Evolutionary conservation across 1,140 invertebrate species (phyloP).

Genomic region (Brachionus calyciflorus): DNA sequence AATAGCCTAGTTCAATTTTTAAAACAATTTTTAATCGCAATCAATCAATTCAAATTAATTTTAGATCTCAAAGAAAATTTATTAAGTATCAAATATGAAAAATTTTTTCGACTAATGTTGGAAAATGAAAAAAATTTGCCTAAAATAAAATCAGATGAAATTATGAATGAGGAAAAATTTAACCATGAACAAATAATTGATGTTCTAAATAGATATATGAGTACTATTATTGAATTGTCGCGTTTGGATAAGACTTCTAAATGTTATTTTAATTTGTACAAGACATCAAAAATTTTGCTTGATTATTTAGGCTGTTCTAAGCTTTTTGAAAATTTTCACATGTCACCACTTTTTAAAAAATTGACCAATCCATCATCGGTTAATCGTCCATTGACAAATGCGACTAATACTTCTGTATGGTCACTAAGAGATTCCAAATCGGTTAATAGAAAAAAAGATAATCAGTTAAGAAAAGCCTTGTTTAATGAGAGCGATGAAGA

Average conservation of each 20-base stretch:
- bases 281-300: slow-evolving; percentile 2
- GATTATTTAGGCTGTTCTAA: neutral
- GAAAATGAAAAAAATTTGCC: slow-evolving; percentile 1
- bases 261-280: slow-evolving; percentile 46
- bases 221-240: slow-evolving; percentile 24
- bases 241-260: slow-evolving; percentile 43
- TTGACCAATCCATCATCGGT: neutral
- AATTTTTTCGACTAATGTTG: neutral
- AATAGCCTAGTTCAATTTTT: neutral
- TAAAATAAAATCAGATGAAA: neutral
- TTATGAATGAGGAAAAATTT: neutral
- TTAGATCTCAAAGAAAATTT: slow-evolving; percentile 28
- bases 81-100: slow-evolving; percentile 8
- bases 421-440: neutral
- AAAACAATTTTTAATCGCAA: neutral
- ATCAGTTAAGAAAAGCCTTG: neutral
- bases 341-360: slow-evolving; percentile 31
- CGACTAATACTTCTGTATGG: slow-evolving; percentile 2
- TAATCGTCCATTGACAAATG: neutral
- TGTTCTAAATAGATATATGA: slow-evolving; percentile 7
- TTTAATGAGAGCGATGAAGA: slow-evolving; percentile 44
- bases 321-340: slow-evolving; percentile 35
- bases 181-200: neutral
- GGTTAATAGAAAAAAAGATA: neutral
- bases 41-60: neutral